phyloP scores from a whole-genome alignment of 2,888 invertebrate genomes.

The Tubiluchus corallicola region DNA sequence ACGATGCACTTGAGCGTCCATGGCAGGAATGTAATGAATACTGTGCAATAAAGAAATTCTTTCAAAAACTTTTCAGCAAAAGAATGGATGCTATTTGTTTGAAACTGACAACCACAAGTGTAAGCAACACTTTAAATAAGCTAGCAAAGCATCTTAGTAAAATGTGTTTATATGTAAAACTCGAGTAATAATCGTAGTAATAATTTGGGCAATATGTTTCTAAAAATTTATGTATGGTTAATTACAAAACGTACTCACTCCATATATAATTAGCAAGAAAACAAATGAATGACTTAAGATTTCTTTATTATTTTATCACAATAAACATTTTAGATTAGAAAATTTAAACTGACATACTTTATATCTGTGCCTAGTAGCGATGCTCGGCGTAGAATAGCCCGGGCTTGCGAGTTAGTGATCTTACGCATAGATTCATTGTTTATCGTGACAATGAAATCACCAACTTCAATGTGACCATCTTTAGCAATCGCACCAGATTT shows the following conservation, averaged over 20 bases:
- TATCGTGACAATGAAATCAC: constrained; percentile 38
- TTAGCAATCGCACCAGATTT: constrained; percentile 36
- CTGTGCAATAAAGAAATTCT: constrained; percentile 27
- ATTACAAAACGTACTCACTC: too few species aligned
- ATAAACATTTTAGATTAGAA: constrained; percentile 7
- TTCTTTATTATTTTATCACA: constrained; percentile 11
- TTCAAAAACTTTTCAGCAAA: too few species aligned
- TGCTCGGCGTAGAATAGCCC: constrained; percentile 38
- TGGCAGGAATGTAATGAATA: constrained; percentile 37
- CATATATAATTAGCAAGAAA: too few species aligned
- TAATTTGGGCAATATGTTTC: too few species aligned
- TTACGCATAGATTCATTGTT: constrained; percentile 39
- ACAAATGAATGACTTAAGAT: too few species aligned
- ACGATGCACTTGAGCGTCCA: constrained; percentile 35
- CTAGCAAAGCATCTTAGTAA: too few species aligned
- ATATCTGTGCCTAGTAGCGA: constrained; percentile 38
- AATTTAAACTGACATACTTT: constrained; percentile 29
- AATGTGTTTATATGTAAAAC: too few species aligned
- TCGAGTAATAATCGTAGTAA: too few species aligned
- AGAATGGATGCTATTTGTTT: too few species aligned
- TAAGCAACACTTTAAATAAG: too few species aligned
- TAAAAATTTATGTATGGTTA: too few species aligned
- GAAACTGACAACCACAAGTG: too few species aligned
- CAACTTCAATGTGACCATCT: constrained; percentile 38
- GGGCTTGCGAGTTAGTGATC: constrained; percentile 38